Percentiles rank a stretch among this genome's conserved stretches.
phyloP scores from a whole-genome alignment of 2,888 invertebrate species.

The Cerastoderma edule region DNA sequence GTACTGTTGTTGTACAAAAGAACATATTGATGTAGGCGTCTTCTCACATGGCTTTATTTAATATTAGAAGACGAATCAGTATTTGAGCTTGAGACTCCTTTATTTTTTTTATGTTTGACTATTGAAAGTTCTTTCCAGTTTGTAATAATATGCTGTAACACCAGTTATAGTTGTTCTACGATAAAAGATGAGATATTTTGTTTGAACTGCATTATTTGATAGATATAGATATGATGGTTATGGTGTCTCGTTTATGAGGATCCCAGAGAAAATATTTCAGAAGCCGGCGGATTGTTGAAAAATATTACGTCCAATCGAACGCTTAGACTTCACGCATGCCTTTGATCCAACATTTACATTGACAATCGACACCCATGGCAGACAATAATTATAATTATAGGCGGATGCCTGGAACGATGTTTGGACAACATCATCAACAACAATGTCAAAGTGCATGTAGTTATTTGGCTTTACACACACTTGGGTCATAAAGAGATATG shows the following conservation, averaged over 20 bases:
- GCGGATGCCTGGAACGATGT: slow-evolving; percentile 1
- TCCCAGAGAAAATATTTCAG: slow-evolving; percentile 1
- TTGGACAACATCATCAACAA: slow-evolving; percentile 4
- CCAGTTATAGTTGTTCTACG: not conserved
- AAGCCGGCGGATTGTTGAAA: not conserved
- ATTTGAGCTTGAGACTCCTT: too few species aligned
- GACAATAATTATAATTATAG: slow-evolving; percentile 4
- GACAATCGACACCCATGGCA: not conserved
- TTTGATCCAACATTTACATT: slow-evolving; percentile 4
- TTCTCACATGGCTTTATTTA: too few species aligned
- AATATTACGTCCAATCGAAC: not conserved
- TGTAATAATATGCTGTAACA: not conserved
- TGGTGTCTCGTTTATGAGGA: not conserved
- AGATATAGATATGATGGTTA: not conserved
- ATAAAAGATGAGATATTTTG: not conserved
- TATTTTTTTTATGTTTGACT: too few species aligned
- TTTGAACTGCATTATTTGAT: not conserved
- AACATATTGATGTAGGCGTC: too few species aligned
- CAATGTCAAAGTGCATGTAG: not conserved
- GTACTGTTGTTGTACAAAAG: too few species aligned
- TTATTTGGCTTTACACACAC: not conserved
- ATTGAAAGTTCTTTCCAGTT: not conserved
- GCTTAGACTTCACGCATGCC: not conserved
- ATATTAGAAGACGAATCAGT: too few species aligned
- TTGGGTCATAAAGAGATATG: slow-evolving; percentile 3